These are phyloP conservation scores for Zootermopsis nevadensis DNA, from an alignment of 2,888 invertebrate species.

Conservation along the genomic window DNA sequence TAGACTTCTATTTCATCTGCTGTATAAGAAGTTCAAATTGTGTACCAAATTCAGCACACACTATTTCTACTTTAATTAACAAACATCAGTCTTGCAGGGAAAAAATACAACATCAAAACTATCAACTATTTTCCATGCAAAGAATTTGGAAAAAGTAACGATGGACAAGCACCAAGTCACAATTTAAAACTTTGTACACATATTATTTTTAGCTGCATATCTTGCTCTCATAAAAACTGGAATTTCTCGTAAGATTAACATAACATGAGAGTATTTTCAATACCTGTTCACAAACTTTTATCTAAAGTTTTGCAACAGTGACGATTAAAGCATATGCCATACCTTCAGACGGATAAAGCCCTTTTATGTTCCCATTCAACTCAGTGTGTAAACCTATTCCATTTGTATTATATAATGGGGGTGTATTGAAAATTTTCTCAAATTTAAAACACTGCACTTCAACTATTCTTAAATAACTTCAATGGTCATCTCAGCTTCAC, in stretches of 20 bases:
- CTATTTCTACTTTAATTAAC: slow-evolving; percentile 11
- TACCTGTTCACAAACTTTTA: not conserved
- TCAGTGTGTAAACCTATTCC: not conserved
- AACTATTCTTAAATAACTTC: not conserved
- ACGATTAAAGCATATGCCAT: not conserved
- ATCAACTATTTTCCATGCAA: slow-evolving; percentile 29
- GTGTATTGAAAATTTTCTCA: not conserved
- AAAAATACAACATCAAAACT: slow-evolving; percentile 29
- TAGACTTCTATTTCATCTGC: slow-evolving; percentile 18
- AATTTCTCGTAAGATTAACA: not conserved
- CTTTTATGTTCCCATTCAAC: not conserved
- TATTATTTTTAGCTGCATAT: not conserved
- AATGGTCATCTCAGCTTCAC: not conserved
- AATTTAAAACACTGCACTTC: not conserved
- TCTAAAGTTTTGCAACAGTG: not conserved
- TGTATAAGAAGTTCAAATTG: not conserved
- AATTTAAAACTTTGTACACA: slow-evolving; percentile 36
- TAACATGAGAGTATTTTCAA: not conserved
- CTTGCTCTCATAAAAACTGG: not conserved
- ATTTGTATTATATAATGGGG: not conserved
- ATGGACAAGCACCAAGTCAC: slow-evolving; percentile 30
- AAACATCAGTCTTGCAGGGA: slow-evolving; percentile 38
- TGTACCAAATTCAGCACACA: not conserved
- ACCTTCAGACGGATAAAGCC: not conserved
- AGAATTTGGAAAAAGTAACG: slow-evolving; percentile 31